These are phyloP conservation scores for Tribolium madens DNA, from an alignment of 1,140 invertebrate genomes.

Conservation along the genomic window DNA sequence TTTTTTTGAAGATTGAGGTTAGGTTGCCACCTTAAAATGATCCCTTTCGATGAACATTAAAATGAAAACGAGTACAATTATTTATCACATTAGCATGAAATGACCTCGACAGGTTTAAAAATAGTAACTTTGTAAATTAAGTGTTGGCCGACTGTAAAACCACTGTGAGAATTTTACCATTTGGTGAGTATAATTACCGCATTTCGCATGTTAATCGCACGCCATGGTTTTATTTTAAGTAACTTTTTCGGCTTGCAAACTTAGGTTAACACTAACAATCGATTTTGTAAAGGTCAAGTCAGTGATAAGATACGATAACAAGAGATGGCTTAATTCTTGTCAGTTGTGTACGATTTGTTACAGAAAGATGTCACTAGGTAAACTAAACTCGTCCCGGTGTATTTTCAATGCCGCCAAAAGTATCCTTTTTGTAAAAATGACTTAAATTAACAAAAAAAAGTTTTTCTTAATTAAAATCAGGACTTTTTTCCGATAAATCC, in stretches of 20 bases:
- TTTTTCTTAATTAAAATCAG: background rate
- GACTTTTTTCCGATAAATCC: slow-evolving; percentile 7
- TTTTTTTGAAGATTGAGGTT: too few species aligned
- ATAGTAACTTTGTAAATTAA: slow-evolving; percentile 7
- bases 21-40: too few species aligned
- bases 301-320: slow-evolving; percentile 7
- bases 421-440: background rate
- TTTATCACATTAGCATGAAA: slow-evolving; percentile 4
- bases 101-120: slow-evolving; percentile 22
- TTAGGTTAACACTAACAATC: slow-evolving; percentile 7
- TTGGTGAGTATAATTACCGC: slow-evolving; percentile 21
- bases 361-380: slow-evolving; percentile 27
- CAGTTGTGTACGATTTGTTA: slow-evolving; percentile 1
- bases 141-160: slow-evolving; percentile 21
- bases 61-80: too few species aligned
- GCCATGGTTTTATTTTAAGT: slow-evolving; percentile 23
- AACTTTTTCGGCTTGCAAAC: slow-evolving; percentile 13
- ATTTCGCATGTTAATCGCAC: slow-evolving; percentile 13
- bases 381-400: background rate
- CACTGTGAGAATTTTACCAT: slow-evolving; percentile 6
- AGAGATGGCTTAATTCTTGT: slow-evolving; percentile 5
- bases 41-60: too few species aligned
- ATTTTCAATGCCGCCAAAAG: slow-evolving; percentile 1
- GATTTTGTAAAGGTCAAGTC: slow-evolving; percentile 16
- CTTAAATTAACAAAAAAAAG: background rate